Evolutionary conservation across 2,888 invertebrate genomes (phyloP).

Genomic region (Invenusta paracnida): DNA sequence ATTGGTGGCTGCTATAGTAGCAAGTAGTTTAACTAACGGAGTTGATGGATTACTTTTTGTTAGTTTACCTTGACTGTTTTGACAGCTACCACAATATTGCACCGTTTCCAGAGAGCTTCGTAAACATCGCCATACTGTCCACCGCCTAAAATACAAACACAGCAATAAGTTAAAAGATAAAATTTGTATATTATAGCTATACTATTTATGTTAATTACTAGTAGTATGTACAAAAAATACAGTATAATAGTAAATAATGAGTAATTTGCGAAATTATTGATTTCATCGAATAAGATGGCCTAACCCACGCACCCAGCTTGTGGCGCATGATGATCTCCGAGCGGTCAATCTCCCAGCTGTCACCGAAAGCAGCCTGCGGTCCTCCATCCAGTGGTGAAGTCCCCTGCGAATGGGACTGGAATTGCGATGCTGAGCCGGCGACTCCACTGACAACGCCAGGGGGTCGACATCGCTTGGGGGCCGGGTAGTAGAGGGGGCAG

Average conservation of each 20-base stretch:
- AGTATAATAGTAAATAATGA: no score
- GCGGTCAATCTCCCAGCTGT: slow-evolving; percentile 96
- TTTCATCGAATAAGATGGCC: no score
- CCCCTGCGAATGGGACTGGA: slow-evolving; percentile 53
- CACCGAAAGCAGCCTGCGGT: slow-evolving; percentile 55
- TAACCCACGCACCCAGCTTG: slow-evolving; percentile 64
- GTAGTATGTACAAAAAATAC: background rate
- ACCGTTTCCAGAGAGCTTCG: slow-evolving; percentile 88
- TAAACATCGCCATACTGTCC: slow-evolving; percentile 78
- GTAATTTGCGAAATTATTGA: no score
- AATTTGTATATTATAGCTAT: background rate
- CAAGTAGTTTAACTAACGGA: no score
- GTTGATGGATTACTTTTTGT: no score
- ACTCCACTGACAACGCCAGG: slow-evolving; percentile 63
- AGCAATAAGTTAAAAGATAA: background rate
- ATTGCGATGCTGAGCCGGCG: slow-evolving; percentile 63
- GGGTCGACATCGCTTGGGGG: slow-evolving; percentile 71
- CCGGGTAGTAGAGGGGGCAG: slow-evolving; percentile 92
- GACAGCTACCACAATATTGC: slow-evolving; percentile 84
- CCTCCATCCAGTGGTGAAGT: background rate
- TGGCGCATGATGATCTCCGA: slow-evolving; percentile 97
- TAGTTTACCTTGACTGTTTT: slow-evolving; percentile 72
- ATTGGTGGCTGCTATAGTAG: no score
- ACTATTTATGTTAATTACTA: background rate
- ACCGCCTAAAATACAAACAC: slow-evolving; percentile 68